phyloP scores from a whole-genome alignment of 2,797 vertebrate species.

The Cyclura pinguis region DNA sequence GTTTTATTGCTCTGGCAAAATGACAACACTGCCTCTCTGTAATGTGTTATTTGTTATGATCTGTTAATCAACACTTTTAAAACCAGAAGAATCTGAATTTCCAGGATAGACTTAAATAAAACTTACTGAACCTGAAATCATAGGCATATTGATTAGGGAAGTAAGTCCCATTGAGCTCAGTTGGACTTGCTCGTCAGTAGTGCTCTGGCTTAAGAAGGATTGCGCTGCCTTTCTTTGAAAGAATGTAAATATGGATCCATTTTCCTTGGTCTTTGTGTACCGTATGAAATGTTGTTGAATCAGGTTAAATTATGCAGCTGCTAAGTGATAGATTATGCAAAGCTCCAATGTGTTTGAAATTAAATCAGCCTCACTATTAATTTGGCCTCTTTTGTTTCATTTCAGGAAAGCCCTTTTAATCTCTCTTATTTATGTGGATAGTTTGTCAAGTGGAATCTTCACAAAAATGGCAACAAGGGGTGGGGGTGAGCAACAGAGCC shows the following conservation, averaged over 20 bases:
- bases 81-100: not conserved
- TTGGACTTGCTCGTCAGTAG: not conserved
- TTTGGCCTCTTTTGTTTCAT: slow-evolving; percentile 54
- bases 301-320: slow-evolving; percentile 69
- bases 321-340: slow-evolving; percentile 66
- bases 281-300: slow-evolving; percentile 53
- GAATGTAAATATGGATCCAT: not conserved
- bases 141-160: not conserved
- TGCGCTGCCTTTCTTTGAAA: not conserved
- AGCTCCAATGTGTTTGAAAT: slow-evolving; percentile 47
- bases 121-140: not conserved
- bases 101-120: not conserved
- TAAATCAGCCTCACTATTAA: slow-evolving; percentile 59
- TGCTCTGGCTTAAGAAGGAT: not conserved
- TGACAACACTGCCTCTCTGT: not conserved
- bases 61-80: not conserved
- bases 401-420: slow-evolving; percentile 48
- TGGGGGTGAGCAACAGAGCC: not conserved
- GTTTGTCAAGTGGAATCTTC: slow-evolving; percentile 53
- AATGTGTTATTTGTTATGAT: slow-evolving; percentile 5
- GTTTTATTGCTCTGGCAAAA: not conserved
- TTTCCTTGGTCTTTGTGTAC: slow-evolving; percentile 34
- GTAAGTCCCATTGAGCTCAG: not conserved
- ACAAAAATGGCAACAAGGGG: slow-evolving; percentile 47
- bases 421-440: slow-evolving; percentile 55